Conservation (phyloP, 1,140 invertebrate species). For the Penaeus japonicus region DNA sequence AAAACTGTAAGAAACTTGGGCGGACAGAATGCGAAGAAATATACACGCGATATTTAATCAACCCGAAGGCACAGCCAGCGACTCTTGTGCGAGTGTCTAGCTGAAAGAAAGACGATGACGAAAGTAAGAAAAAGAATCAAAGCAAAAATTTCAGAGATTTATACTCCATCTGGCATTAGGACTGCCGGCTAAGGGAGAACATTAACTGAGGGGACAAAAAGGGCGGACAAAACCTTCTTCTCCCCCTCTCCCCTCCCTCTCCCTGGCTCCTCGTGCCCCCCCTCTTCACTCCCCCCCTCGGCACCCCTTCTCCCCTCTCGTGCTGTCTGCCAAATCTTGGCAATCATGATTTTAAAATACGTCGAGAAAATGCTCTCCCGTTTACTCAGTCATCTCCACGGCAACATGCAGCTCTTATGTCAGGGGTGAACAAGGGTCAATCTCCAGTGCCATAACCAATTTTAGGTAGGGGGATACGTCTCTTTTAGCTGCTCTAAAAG, state of each 20-base stretch:
- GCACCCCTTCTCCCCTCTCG: background rate
- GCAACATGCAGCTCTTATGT: background rate
- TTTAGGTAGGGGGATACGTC: conserved; percentile 8
- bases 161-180: background rate
- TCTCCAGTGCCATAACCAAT: background rate
- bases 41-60: no score
- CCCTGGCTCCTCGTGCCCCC: background rate
- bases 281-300: background rate
- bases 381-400: conserved; percentile 28
- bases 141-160: background rate
- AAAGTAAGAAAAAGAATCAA: background rate
- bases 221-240: background rate
- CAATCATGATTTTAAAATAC: conserved; percentile 56
- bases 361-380: conserved; percentile 35
- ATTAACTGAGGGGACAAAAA: background rate
- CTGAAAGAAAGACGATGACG: background rate
- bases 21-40: no score
- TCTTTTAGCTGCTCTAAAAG: conserved; percentile 29
- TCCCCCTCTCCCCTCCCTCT: background rate
- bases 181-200: background rate
- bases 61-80: no score
- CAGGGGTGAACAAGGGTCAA: conserved; percentile 6
- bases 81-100: no score
- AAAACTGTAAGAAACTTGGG: no score
- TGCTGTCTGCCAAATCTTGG: conserved; percentile 51